A percentile compares a stretch with the other conserved stretches of the same genome.
Conservation (phyloP, 2,797 vertebrate species). For the Ceryle rudis region DNA sequence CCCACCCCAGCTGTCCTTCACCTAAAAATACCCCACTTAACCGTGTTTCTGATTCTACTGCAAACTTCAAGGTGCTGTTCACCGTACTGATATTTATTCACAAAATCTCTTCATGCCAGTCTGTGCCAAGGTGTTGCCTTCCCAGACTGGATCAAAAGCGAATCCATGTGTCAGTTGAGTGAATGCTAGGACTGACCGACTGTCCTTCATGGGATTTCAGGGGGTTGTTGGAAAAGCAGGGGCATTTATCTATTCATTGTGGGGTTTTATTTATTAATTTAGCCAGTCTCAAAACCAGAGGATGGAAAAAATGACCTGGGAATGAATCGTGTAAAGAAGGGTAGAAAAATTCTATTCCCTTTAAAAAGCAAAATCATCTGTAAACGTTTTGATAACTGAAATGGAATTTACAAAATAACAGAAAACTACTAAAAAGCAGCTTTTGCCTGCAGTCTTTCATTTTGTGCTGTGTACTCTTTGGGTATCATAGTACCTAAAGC, state of each 20-base stretch:
- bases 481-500: background rate
- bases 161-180: rapidly evolving
- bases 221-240: background rate
- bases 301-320: background rate
- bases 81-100: background rate
- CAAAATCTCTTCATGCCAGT: background rate
- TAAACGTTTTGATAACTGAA: background rate
- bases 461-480: background rate
- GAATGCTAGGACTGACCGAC: background rate
- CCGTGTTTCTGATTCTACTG: background rate
- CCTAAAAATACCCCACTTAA: background rate
- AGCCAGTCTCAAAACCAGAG: background rate
- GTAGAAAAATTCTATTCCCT: background rate
- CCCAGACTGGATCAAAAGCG: background rate
- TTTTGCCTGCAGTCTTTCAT: background rate
- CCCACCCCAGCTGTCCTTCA: background rate
- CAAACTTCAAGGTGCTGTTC: background rate
- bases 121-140: background rate
- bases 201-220: background rate
- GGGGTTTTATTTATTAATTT: background rate
- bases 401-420: background rate
- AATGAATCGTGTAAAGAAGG: rapidly evolving
- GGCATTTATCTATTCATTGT: background rate
- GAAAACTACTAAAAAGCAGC: background rate
- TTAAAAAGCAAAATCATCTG: background rate